A percentile compares a stretch with the other conserved stretches of the same genome.
These are phyloP conservation scores for Heteractis magnifica DNA, from an alignment of 92 coral and sea anemone species.

Conservation along the genomic window DNA sequence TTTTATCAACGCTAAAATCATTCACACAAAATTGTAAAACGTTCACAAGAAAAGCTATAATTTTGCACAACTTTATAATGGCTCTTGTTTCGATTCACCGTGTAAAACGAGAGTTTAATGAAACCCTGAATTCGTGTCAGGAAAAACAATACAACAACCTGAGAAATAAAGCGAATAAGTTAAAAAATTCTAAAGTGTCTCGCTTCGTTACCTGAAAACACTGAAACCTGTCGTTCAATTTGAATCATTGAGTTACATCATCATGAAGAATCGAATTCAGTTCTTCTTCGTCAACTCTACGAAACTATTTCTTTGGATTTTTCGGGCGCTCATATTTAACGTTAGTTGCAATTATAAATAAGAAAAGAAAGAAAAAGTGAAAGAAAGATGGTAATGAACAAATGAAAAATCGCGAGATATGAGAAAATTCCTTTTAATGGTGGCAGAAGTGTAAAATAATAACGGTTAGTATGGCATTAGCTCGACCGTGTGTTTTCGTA, in stretches of 20 bases:
- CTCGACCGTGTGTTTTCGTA: background rate
- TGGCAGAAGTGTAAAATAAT: background rate
- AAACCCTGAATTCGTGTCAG: conserved; percentile 14
- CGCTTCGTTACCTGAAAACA: conserved; percentile 23
- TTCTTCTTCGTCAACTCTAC: background rate
- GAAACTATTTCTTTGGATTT: background rate
- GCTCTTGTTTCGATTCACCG: background rate
- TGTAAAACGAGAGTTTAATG: background rate
- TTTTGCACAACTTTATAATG: background rate
- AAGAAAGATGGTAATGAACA: background rate
- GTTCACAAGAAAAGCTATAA: background rate
- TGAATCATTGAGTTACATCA: background rate
- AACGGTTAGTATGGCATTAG: background rate
- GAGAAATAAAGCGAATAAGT: conserved; percentile 14
- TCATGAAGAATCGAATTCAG: background rate
- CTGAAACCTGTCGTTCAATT: conserved; percentile 9
- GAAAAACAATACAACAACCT: conserved; percentile 31
- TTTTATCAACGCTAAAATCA: background rate
- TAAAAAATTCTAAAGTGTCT: conserved; percentile 5
- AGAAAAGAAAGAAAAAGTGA: background rate
- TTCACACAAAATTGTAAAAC: background rate
- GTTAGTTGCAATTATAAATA: background rate
- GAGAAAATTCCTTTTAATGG: background rate
- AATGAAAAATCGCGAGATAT: background rate
- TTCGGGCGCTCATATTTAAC: background rate